Base-by-base conservation (phyloP, 2,113 vertebrate genomes). In the Lepisosteus oculatus region DNA sequence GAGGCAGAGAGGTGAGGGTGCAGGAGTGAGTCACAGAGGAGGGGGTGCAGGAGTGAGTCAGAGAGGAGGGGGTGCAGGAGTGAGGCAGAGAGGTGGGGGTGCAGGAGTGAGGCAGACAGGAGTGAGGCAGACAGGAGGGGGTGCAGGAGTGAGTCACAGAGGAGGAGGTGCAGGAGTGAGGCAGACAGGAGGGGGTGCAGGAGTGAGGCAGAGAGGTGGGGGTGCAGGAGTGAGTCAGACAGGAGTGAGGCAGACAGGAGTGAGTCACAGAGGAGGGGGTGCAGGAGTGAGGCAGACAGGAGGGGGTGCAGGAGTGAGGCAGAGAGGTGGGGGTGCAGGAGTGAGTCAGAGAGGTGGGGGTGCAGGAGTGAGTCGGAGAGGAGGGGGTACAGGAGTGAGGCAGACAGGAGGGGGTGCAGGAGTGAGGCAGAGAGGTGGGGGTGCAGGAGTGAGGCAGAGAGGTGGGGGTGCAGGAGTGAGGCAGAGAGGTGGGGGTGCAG, bases 61-160 rank as follows among this genome's bases (percentile, higher is more conserved):
- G 72, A 68, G 73, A 54, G 8, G 43, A 12, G 1, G 14, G 41
- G 57, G 59, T 42, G 8, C 78, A 79, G 82, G 78, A 78, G 79
- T 71, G 80, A 75, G 72, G 71, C 67, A 79, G 77, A 45, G 61
- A 6, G 13, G 29, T 81, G 79, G 73, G 69, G 6, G 72, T 55
- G 73, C 45, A 77, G 76, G 80, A 87, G 76, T 86, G 86, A 85
- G 81, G 84, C 86, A 86, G 86, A 80, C 78, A 64, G 76, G 81
- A 71, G n/a, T n/a, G n/a, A n/a, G n/a, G n/a, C 73, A 79, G 86
- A 86, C 82, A 84, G 84, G 80, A 73, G 79, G 8, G 76, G 80
- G 63, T 80, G 85, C 85, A 83, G 83, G 78, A n/a, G n/a, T n/a
- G n/a, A n/a, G n/a, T n/a, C n/a, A n/a, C n/a, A n/a, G n/a, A n/a